phyloP scores from a whole-genome alignment of 2,888 invertebrate genomes.

The Podabrus alpinus region DNA sequence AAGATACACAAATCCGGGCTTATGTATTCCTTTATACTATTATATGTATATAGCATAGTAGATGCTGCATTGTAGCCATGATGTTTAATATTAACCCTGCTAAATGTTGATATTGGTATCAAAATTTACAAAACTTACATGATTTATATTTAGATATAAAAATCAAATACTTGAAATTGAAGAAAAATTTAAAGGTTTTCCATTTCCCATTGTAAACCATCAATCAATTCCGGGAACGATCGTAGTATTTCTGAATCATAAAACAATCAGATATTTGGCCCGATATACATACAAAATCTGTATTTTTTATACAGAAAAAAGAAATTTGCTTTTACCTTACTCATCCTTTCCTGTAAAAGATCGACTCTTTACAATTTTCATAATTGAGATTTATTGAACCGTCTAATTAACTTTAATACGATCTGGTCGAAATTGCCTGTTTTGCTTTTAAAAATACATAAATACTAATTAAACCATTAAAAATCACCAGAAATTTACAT shows the following conservation, averaged over 20 bases:
- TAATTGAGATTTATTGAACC: background rate
- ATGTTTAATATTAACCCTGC: background rate
- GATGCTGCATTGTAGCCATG: background rate
- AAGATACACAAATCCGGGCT: constrained; percentile 29
- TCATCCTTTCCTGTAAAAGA: background rate
- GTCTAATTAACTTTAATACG: background rate
- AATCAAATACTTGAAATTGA: background rate
- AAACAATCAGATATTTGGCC: background rate
- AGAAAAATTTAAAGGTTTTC: background rate
- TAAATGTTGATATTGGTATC: background rate
- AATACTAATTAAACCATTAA: background rate
- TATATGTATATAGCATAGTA: background rate
- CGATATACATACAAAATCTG: background rate
- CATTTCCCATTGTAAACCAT: background rate
- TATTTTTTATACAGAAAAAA: background rate
- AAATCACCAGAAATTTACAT: background rate
- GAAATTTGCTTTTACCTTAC: background rate
- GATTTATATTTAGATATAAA: background rate
- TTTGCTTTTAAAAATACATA: background rate
- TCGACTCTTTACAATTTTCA: background rate
- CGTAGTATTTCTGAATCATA: background rate
- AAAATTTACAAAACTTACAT: background rate
- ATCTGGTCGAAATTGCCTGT: background rate
- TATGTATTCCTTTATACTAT: constrained; percentile 6
- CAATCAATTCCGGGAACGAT: background rate